These are phyloP conservation scores for Rhinolophus sinicus DNA, from an alignment of 2,113 vertebrate species.

Conservation along the genomic window DNA sequence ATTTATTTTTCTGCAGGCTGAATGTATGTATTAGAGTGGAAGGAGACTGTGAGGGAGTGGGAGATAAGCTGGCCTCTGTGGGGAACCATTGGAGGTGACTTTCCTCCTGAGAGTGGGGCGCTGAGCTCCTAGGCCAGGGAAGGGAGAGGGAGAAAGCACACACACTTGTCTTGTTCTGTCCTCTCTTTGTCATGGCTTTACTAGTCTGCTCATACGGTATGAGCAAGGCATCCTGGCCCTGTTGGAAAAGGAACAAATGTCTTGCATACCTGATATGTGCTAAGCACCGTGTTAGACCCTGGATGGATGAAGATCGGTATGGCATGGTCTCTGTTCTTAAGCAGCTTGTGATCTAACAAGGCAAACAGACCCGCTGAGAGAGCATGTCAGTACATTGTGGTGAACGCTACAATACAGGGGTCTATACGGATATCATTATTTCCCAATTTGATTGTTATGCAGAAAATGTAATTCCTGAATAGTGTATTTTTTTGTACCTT, in stretches of 20 bases:
- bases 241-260: slow-evolving; percentile 1
- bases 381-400: neutral
- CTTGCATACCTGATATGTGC: neutral
- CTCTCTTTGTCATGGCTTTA: neutral
- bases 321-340: neutral
- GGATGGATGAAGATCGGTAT: neutral
- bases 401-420: neutral
- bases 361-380: neutral
- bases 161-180: neutral
- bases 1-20: slow-evolving; percentile 53
- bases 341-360: slow-evolving; percentile 19
- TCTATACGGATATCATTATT: neutral
- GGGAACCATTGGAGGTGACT: neutral
- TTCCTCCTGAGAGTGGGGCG: neutral
- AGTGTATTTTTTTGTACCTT: slow-evolving; percentile 1
- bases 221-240: neutral
- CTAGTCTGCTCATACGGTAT: neutral
- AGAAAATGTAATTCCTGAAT: slow-evolving; percentile 23
- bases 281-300: neutral
- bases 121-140: neutral
- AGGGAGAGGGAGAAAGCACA: neutral
- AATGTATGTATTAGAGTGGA: neutral
- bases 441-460: neutral
- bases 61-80: neutral
- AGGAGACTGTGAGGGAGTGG: neutral